Evolutionary conservation across 92 coral and sea anemone species (phyloP), one percentile per base, ranked within the genome.

Genomic region (Phenganax stokvisi): DNA sequence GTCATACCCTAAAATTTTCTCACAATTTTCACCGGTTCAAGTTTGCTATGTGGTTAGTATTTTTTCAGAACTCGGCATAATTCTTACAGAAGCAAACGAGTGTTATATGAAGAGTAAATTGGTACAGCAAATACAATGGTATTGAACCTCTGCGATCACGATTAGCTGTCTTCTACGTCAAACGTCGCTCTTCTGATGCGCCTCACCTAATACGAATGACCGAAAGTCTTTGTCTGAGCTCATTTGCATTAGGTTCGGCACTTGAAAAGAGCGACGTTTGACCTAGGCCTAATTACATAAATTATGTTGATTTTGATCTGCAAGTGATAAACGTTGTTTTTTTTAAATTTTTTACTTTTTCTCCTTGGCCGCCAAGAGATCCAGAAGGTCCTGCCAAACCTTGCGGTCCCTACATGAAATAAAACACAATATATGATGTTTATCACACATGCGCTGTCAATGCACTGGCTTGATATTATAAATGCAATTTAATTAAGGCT

Each of bases 351-450:
- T 7, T 25, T 63, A 79, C 83, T 74, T 79, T 79, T 29, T 5
- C 72, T 54, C 86, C 86, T 61, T 75, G 80, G 3, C 85, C 87
- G 0, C 90, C 90, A 31, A 72, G 85, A 57, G 85, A 55, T 51
- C 96, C 96, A 10, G 79, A 81, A 9, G 47, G 27, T 66, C 93
- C 93, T 20, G 65, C 30, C 31, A 80, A 64, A 10, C 93, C 93
- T 71, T 30, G 79, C 9, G 85, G 83, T 9, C 93, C 93, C 93
- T 90, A n/a, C 37, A 71, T 0, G 13, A 9, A 30, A 37, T 37
- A 54, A 69, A 28, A 27, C 30, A 72, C 8, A 56, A 71, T 30
- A 25, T 0, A 16, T 71, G 29, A 71, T 31, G 16, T 29, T 30
- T 9, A 29, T 30, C 76, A 17, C 16, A 16, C 10, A 71, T 20